These are phyloP conservation scores for Monodelphis domestica DNA, from an alignment of 2,797 vertebrate species.

Conservation along the genomic window DNA sequence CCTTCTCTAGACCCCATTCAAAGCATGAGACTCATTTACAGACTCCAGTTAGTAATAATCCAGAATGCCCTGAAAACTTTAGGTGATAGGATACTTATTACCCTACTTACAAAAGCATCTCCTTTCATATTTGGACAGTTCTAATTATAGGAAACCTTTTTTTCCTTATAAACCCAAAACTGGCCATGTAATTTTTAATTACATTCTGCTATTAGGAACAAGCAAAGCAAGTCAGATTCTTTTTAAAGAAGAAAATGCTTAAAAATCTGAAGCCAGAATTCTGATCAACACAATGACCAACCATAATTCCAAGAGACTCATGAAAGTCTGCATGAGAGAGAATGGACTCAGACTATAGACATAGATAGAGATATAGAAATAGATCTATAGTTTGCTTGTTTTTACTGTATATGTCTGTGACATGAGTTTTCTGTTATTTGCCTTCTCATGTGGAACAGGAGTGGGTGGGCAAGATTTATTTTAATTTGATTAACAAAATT, in stretches of 20 bases:
- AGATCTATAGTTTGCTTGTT: background rate
- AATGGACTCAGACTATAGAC: background rate
- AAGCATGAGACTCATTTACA: background rate
- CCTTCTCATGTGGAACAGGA: background rate
- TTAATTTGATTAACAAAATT: too few species aligned
- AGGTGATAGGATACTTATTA: background rate
- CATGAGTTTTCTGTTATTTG: background rate
- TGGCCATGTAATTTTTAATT: background rate
- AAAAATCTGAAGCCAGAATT: background rate
- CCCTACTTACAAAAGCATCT: background rate
- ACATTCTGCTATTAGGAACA: background rate
- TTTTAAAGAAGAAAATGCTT: background rate
- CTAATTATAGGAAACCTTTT: background rate
- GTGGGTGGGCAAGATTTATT: too few species aligned
- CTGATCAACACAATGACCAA: background rate
- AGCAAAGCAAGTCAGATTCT: background rate
- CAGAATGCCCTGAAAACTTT: background rate
- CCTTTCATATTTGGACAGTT: background rate
- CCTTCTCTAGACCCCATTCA: background rate
- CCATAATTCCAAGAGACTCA: background rate
- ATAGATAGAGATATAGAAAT: background rate
- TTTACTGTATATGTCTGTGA: background rate
- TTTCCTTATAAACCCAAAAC: background rate
- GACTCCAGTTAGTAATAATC: background rate
- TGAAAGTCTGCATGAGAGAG: background rate